Percentiles rank a stretch among this genome's conserved stretches.
Conservation (phyloP, 2,113 vertebrate species). For the Amphiprion ocellaris region DNA sequence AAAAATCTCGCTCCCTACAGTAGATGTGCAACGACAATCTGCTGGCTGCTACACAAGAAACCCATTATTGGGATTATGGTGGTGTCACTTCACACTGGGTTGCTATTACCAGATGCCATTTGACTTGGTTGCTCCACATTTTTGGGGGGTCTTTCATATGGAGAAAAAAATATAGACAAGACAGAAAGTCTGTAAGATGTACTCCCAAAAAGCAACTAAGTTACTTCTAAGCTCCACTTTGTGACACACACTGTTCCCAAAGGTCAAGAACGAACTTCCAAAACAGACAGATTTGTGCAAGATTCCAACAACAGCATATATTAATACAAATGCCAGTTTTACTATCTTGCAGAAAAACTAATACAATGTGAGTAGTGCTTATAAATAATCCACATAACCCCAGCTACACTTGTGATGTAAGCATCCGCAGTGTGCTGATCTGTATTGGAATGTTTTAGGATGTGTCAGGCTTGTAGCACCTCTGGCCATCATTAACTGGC, state of each 20-base stretch:
- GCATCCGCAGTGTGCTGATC: constrained; percentile 50
- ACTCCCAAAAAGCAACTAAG: background rate
- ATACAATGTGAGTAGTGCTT: constrained; percentile 27
- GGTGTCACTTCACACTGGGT: constrained; percentile 55
- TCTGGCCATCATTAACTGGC: constrained; percentile 71
- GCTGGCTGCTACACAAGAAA: constrained; percentile 42
- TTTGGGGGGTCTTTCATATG: constrained; percentile 5
- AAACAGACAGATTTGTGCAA: background rate
- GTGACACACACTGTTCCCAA: background rate
- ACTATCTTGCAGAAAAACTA: constrained; percentile 17
- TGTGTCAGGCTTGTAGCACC: constrained; percentile 65
- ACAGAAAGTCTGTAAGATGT: constrained; percentile 7
- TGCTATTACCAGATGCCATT: constrained; percentile 57
- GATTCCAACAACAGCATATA: background rate
- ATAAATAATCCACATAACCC: constrained; percentile 38
- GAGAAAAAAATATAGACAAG: constrained; percentile 21
- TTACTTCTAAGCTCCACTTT: background rate
- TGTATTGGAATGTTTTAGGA: constrained; percentile 52
- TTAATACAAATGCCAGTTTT: constrained; percentile 8
- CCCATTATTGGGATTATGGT: constrained; percentile 57
- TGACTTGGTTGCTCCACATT: constrained; percentile 25
- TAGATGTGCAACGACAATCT: constrained; percentile 49
- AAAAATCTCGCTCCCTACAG: constrained; percentile 23
- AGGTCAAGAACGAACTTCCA: background rate
- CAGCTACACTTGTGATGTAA: constrained; percentile 31